A percentile compares a stretch with the other conserved stretches of the same genome.
phyloP scores from a whole-genome alignment of 1,140 invertebrate genomes.

The Rhyzopertha dominica region DNA sequence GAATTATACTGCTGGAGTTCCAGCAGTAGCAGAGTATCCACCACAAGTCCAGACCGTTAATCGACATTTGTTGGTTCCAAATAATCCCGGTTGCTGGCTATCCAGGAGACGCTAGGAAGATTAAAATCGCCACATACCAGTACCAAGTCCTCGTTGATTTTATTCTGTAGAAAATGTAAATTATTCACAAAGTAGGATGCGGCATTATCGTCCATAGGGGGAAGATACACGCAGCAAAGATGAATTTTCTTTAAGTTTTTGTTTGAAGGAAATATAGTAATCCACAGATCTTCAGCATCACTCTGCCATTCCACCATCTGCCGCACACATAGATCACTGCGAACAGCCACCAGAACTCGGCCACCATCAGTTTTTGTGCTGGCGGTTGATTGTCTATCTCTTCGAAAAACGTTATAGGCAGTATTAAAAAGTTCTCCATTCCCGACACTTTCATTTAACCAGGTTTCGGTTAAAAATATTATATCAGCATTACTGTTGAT shows the following conservation, averaged over 20 bases:
- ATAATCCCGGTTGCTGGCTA: no score
- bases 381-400: constrained; percentile 15
- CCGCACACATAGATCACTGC: background rate
- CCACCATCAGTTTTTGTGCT: constrained; percentile 25
- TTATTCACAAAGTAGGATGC: constrained; percentile 4
- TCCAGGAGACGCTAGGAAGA: no score
- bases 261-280: no score
- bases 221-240: constrained; percentile 11
- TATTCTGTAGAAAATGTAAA: no score
- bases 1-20: no score
- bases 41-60: no score
- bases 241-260: background rate
- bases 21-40: no score
- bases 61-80: no score
- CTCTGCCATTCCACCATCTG: constrained; percentile 6
- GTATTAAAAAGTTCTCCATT: constrained; percentile 8
- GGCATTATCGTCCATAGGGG: constrained; percentile 5
- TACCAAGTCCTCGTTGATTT: no score
- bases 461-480: background rate
- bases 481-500: constrained; percentile 3
- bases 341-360: constrained; percentile 27
- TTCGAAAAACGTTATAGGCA: constrained; percentile 27
- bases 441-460: background rate
- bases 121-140: no score
- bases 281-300: constrained; percentile 12